Base-by-base conservation (phyloP, 2,888 invertebrate species). In the Listrodromus nycthemerus region DNA sequence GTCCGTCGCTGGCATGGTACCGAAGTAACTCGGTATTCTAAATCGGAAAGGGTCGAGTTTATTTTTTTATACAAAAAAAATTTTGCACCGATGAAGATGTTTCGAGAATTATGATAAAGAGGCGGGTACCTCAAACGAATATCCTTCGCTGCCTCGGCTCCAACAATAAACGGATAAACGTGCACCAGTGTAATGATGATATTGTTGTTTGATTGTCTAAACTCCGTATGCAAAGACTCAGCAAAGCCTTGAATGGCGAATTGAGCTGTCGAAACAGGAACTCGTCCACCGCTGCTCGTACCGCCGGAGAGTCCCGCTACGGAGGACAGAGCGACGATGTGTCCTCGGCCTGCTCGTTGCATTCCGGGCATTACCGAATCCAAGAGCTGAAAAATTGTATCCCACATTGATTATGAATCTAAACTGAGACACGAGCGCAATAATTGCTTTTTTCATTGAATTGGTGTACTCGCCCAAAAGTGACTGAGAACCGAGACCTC, bases 1-100 rank as follows among this genome's bases (percentile, higher is more conserved):
- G 61, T 94, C 94, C 1, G 91, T 89, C 0, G 96, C 95, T 41
- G 95, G 94, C 88, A 95, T 95, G 10, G 95, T 95, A 10, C 96
- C 96, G 87, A 96, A 96, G 89, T 95, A 95, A 88, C 95, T 95
- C 5, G 96, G 95, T 90, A 96, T 95, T 88, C 96, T 96, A 92
- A 1, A 92, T 91, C 19, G 10, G 76, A 73, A 70, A 58, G 45
- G 45, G 45, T 10, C 13, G 16, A 58, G 13, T 7, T 52, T 48
- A 48, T 19, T 16, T 69, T 8, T 2, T 27, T 2, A 13, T 50
- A 41, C 5, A 63, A 10, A 33, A 16, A 21, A 61, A 52, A 65
- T 3, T 52, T 50, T 27, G 19, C 7, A 37, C 30, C 50, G 19
- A 19, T 19, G 27, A n/a, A 1, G 13, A 4, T 21, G 19, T 4